Base-by-base conservation (phyloP, 1,140 invertebrate species). In the Leptoteleia sp. region DNA sequence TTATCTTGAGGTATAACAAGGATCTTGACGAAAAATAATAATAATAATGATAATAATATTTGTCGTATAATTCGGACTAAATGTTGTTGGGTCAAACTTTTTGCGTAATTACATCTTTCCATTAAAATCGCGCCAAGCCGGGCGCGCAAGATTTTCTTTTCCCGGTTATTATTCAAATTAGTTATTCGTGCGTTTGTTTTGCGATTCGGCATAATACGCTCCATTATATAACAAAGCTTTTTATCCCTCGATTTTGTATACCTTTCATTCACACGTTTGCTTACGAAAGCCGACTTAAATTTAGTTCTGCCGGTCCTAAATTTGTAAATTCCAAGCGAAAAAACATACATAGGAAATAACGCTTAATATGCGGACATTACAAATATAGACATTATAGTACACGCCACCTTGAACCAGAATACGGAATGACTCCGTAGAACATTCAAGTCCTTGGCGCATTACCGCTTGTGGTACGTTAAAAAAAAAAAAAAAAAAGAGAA, bases 331-430 rank as follows among this genome's bases (percentile, higher is more conserved):
- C 25, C 42, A 33, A 13, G n/a, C n/a, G 16, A 37, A 59, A 72
- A 55, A 75, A 59, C 37, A 61, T 50, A 52, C 37, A 33, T 50
- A 64, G 27, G 35, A 57, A 52, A 65, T 45, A 22, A 54, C 16
- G 40, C 35, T 72, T 55, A 68, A 68, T 78, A 68, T 43, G 62
- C 47, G 61, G 33, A 35, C 33, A 72, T 62, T 54, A 35, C 43
- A 67, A 72, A 68, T 77, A 71, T 72, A 78, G 76, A 72, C 68
- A 72, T 72, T 72, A 68, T 68, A 72, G 68, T 55, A 33, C 55
- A 55, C 47, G 68, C 54, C 42, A 67, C 76, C 76, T 79, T 79
- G 76, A 79, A 79, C 76, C 76, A 79, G 68, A 79, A 79, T 79
- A 73, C 68, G 11, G 37, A 79, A 79, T 70, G 57, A 79, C 52